phyloP scores from a whole-genome alignment of 1,140 invertebrate species.

The Procambarus virginalis region DNA sequence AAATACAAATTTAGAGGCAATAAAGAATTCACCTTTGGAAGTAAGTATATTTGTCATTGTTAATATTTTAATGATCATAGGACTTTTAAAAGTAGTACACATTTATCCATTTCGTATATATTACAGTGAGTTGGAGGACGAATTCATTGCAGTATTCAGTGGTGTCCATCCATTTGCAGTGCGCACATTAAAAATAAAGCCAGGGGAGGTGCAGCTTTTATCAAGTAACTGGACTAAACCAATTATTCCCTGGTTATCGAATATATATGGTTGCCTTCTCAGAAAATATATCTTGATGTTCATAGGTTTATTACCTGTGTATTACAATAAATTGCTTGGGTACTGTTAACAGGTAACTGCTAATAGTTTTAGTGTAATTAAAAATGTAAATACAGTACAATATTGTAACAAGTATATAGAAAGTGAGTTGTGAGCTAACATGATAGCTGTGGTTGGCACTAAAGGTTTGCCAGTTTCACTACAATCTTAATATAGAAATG shows the following conservation, averaged over 20 bases:
- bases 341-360: neutral
- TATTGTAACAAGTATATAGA: too few relatives aligned
- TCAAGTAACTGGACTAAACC: neutral
- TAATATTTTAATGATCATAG: neutral
- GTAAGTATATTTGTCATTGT: neutral
- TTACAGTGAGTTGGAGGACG: constrained; percentile 29
- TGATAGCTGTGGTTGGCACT: too few relatives aligned
- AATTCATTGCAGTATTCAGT: constrained; percentile 13
- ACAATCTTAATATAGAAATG: too few relatives aligned
- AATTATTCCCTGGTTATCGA: neutral
- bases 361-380: too few relatives aligned
- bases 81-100: neutral
- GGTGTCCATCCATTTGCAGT: constrained; percentile 8
- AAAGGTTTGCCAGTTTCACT: too few relatives aligned
- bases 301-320: neutral
- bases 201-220: constrained; percentile 10
- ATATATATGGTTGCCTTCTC: neutral
- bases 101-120: constrained; percentile 20
- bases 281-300: constrained; percentile 1
- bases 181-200: constrained; percentile 1
- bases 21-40: neutral
- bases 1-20: neutral
- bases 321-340: constrained; percentile 18
- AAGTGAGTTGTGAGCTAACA: too few relatives aligned
- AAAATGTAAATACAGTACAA: too few relatives aligned